Percentiles rank a stretch among this genome's conserved stretches.
These are phyloP conservation scores for Caenorhabditis zanzibari DNA, from an alignment of 2,888 invertebrate genomes.

Conservation along the genomic window DNA sequence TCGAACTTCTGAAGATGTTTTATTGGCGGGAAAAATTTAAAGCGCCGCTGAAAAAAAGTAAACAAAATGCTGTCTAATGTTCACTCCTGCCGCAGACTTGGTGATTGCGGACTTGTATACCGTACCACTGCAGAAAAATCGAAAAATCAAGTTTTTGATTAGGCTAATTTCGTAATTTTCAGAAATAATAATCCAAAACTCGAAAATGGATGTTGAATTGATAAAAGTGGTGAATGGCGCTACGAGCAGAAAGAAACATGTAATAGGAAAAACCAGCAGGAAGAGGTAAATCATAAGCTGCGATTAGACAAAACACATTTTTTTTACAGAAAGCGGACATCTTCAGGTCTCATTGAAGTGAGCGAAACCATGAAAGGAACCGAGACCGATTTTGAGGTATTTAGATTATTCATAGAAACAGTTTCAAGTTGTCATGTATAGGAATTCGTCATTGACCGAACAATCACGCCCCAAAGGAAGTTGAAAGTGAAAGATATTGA, in stretches of 20 bases:
- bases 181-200: too few relatives aligned
- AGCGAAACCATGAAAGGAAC: slow-evolving; percentile 61
- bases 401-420: not conserved
- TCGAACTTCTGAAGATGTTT: not conserved
- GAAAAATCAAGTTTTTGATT: not conserved
- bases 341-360: slow-evolving; percentile 46
- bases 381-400: slow-evolving; percentile 63
- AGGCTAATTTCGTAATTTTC: slow-evolving; percentile 9
- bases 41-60: slow-evolving; percentile 12
- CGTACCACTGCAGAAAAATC: slow-evolving; percentile 16
- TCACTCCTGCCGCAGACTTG: slow-evolving; percentile 17
- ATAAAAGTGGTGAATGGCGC: slow-evolving; percentile 1
- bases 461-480: slow-evolving; percentile 46
- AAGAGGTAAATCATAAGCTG: slow-evolving; percentile 15
- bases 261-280: not conserved
- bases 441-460: slow-evolving; percentile 68
- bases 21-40: not conserved
- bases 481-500: slow-evolving; percentile 17
- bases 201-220: slow-evolving; percentile 42
- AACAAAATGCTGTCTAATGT: slow-evolving; percentile 22
- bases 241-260: not conserved
- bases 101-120: slow-evolving; percentile 35
- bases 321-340: slow-evolving; percentile 46
- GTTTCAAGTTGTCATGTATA: slow-evolving; percentile 5
- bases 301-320: not conserved